phyloP scores from a whole-genome alignment of 2,113 vertebrate genomes.

The Nothoprocta pentlandii region DNA sequence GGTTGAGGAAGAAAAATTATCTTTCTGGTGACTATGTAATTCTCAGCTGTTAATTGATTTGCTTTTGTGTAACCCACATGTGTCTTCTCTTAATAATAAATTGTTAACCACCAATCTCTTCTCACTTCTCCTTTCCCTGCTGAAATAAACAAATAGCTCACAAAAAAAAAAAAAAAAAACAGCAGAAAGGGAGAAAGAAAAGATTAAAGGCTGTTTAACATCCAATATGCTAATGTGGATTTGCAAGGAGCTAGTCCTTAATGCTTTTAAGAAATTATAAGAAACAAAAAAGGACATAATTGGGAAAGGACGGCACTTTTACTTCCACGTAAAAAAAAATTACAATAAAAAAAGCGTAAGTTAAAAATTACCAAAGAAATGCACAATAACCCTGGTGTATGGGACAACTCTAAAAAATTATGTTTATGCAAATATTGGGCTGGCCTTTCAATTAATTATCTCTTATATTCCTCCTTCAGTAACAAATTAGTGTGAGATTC shows the following conservation, averaged over 20 bases:
- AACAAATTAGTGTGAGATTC: not conserved
- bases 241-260: not conserved
- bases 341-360: not conserved
- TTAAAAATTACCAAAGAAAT: not conserved
- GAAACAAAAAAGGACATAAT: not conserved
- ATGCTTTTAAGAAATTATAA: not conserved
- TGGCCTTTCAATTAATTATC: not conserved
- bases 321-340: not conserved
- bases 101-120: not conserved
- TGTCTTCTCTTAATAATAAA: not conserved
- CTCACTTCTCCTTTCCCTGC: not conserved
- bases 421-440: not conserved
- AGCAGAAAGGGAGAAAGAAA: not conserved
- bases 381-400: not conserved
- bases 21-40: not conserved
- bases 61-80: not conserved
- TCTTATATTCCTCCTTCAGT: not conserved
- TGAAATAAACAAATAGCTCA: not conserved
- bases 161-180: not conserved
- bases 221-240: not conserved
- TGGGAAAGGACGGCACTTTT: not conserved
- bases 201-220: not conserved
- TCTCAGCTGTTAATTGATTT: constrained; percentile 1
- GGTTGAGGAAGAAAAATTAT: not conserved
- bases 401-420: not conserved